phyloP scores from a whole-genome alignment of 2,797 vertebrate genomes.

The Pitangus sulphuratus region DNA sequence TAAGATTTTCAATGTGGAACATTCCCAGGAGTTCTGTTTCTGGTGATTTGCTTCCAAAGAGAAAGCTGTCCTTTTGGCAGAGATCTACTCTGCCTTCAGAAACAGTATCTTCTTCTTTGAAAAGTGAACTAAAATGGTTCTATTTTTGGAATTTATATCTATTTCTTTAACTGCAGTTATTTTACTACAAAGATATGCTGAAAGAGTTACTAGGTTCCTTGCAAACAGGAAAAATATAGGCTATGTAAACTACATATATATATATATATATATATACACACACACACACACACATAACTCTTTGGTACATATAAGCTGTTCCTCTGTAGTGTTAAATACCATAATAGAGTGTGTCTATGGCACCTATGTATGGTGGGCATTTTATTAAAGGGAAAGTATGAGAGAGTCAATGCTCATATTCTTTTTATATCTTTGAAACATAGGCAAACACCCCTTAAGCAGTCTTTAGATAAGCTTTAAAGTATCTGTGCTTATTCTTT shows the following conservation, averaged over 20 bases:
- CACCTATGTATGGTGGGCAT: accelerated
- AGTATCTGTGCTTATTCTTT: background rate
- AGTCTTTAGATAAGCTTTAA: background rate
- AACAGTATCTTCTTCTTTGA: background rate
- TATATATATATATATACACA: too few relatives aligned
- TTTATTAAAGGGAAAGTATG: background rate
- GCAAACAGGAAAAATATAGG: background rate
- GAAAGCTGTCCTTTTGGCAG: background rate
- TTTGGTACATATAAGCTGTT: background rate
- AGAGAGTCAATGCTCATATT: background rate
- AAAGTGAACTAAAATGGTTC: background rate
- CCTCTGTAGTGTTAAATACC: background rate
- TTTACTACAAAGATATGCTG: background rate
- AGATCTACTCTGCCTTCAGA: background rate
- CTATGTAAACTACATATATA: background rate
- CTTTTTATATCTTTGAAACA: background rate
- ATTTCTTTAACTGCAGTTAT: background rate
- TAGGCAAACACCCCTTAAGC: background rate
- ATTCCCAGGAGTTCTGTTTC: background rate
- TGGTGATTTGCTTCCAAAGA: background rate
- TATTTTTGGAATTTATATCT: background rate
- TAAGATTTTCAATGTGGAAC: background rate
- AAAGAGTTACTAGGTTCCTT: background rate
- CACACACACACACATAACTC: background rate
- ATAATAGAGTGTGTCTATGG: background rate